Evolutionary conservation across 2,888 invertebrate genomes (phyloP).

Genomic region (Clunio marinus): DNA sequence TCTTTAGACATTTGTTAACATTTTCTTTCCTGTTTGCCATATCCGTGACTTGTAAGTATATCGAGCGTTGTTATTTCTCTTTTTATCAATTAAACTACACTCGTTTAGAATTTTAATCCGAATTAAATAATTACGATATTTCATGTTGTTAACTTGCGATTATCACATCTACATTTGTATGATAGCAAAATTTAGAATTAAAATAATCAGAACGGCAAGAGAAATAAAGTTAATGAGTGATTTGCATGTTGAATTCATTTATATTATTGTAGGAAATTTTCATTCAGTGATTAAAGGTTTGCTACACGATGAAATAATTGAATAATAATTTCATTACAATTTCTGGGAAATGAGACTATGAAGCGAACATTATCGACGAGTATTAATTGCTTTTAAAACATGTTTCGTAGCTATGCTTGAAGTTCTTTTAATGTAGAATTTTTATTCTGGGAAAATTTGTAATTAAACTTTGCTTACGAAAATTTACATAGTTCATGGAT

Average conservation of each 20-base stretch:
- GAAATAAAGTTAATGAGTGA: conserved; percentile 21
- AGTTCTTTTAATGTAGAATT: too few relatives aligned
- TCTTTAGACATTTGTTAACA: too few relatives aligned
- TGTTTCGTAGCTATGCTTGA: too few relatives aligned
- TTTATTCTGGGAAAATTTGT: too few relatives aligned
- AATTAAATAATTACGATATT: conserved; percentile 19
- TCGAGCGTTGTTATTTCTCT: too few relatives aligned
- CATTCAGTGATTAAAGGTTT: conserved; percentile 4
- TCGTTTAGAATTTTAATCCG: background rate
- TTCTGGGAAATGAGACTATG: too few relatives aligned
- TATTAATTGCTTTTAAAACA: too few relatives aligned
- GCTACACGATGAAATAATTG: background rate
- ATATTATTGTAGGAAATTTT: background rate
- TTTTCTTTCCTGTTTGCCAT: too few relatives aligned
- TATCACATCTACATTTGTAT: background rate
- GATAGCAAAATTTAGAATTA: background rate
- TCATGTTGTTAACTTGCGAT: background rate
- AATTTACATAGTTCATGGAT: too few relatives aligned
- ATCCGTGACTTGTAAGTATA: too few relatives aligned
- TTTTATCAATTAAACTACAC: background rate
- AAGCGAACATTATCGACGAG: too few relatives aligned
- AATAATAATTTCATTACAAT: background rate
- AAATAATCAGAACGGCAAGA: background rate
- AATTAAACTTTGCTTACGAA: too few relatives aligned
- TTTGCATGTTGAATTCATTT: conserved; percentile 19